Evolutionary conservation across 2,888 invertebrate genomes (phyloP).

Genomic region (Drosophila anomelani): DNA sequence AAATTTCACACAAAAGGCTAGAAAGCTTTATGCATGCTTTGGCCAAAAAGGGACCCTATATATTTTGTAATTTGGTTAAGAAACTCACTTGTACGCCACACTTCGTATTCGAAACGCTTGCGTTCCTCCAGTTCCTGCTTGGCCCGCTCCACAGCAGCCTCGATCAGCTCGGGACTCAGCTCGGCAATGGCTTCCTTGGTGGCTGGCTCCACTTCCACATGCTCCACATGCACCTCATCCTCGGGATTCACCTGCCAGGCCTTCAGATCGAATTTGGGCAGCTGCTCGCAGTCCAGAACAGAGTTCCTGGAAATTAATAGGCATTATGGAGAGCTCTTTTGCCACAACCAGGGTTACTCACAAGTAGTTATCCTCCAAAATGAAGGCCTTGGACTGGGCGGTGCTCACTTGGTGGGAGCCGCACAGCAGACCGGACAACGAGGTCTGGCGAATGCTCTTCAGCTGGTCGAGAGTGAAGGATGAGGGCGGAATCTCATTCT

Average conservation of each 20-base stretch:
- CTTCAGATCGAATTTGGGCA: conserved; percentile 88
- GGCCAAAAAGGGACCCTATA: not conserved
- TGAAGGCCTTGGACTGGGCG: conserved; percentile 94
- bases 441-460: conserved; percentile 91
- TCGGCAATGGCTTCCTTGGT: conserved; percentile 87
- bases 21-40: not conserved
- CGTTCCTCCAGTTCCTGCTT: conserved; percentile 91
- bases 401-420: conserved; percentile 88
- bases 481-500: conserved; percentile 96
- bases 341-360: conserved; percentile 84
- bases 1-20: too few relatives aligned
- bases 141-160: conserved; percentile 91
- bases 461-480: conserved; percentile 91
- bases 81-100: conserved; percentile 90
- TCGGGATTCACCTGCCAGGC: conserved; percentile 87
- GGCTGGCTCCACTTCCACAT: conserved; percentile 81
- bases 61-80: too few relatives aligned
- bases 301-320: conserved; percentile 86
- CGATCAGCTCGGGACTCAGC: conserved; percentile 89
- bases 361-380: conserved; percentile 93
- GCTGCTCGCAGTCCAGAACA: conserved; percentile 90
- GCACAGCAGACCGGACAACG: conserved; percentile 92
- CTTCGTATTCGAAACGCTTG: conserved; percentile 91
- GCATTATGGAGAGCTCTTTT: not conserved
- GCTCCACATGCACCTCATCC: conserved; percentile 73